A percentile compares a stretch with the other conserved stretches of the same genome.
These are phyloP conservation scores for Apocheima hispidaria DNA, from an alignment of 2,888 invertebrate species.

Conservation along the genomic window DNA sequence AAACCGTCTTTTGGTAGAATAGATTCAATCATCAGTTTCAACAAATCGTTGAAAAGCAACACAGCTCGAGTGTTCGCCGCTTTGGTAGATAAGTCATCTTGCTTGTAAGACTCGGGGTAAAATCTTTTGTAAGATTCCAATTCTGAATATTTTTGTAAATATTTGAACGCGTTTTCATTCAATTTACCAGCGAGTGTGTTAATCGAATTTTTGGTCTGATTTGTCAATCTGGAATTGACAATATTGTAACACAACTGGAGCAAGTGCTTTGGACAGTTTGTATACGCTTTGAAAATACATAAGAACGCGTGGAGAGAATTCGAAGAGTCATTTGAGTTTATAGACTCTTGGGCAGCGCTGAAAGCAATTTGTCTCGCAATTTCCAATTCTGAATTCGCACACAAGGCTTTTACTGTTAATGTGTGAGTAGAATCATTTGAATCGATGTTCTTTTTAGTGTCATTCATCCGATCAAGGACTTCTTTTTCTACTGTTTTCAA, in stretches of 20 bases:
- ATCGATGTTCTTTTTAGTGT: conserved; percentile 38
- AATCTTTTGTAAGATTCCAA: conserved; percentile 59
- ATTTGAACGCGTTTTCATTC: conserved; percentile 56
- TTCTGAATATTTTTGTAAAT: conserved; percentile 39
- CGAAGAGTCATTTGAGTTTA: conserved; percentile 31
- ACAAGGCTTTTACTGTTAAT: conserved; percentile 76
- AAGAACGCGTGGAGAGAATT: conserved; percentile 50
- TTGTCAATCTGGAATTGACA: conserved; percentile 48
- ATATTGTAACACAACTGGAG: conserved; percentile 52
- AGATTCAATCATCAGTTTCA: conserved; percentile 48
- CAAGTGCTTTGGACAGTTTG: conserved; percentile 60
- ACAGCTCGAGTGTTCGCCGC: conserved; percentile 73
- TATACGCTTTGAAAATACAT: conserved; percentile 63
- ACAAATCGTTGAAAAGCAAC: conserved; percentile 75
- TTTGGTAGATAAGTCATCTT: conserved; percentile 46
- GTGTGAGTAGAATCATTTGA: conserved; percentile 60
- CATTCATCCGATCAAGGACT: conserved; percentile 53
- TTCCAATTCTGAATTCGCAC: conserved; percentile 80
- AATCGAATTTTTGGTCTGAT: conserved; percentile 37
- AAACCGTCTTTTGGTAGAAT: conserved; percentile 54
- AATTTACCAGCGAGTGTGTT: conserved; percentile 45
- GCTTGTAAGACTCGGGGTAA: conserved; percentile 60
- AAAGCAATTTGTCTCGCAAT: conserved; percentile 85
- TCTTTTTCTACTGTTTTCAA: conserved; percentile 62
- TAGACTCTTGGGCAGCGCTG: conserved; percentile 61